These are phyloP conservation scores for Percopsis omiscomaycus DNA, from an alignment of 2,797 vertebrate genomes.

Conservation along the genomic window DNA sequence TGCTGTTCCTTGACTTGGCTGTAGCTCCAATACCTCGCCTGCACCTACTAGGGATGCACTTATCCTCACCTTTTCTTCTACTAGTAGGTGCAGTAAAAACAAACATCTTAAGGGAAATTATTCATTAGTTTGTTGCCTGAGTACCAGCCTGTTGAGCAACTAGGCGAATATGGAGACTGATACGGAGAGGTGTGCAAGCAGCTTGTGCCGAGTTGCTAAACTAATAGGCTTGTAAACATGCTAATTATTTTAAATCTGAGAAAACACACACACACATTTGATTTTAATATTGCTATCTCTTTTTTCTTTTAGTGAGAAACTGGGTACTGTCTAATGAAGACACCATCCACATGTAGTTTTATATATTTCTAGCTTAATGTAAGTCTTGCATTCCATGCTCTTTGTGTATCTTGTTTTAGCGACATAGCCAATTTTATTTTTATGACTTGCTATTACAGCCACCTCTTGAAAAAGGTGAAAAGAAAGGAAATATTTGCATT, in stretches of 20 bases:
- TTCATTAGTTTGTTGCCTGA: slow-evolving; percentile 46
- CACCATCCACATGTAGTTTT: slow-evolving; percentile 74
- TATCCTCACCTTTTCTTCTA: slow-evolving; percentile 68
- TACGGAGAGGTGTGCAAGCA: no score
- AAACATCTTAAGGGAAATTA: slow-evolving; percentile 72
- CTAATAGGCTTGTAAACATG: no score
- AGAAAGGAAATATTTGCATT: slow-evolving; percentile 71
- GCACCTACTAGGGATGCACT: slow-evolving; percentile 79
- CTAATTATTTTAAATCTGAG: slow-evolving; percentile 37
- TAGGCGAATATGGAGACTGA: no score
- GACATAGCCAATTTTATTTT: slow-evolving; percentile 73
- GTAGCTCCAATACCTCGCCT: slow-evolving; percentile 68
- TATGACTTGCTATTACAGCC: slow-evolving; percentile 74
- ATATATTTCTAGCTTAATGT: slow-evolving; percentile 79
- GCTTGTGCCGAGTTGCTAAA: no score
- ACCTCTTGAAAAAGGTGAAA: slow-evolving; percentile 69
- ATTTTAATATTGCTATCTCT: slow-evolving; percentile 45
- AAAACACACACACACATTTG: slow-evolving; percentile 51
- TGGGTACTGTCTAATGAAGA: slow-evolving; percentile 67
- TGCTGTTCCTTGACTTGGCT: slow-evolving; percentile 44
- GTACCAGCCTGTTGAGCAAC: no score
- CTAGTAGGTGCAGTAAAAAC: slow-evolving; percentile 71
- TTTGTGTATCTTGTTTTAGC: slow-evolving; percentile 79
- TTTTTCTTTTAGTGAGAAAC: slow-evolving; percentile 67
- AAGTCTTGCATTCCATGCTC: slow-evolving; percentile 84